These are phyloP conservation scores for Rhagoletis pomonella DNA, from an alignment of 1,140 invertebrate genomes.

Conservation along the genomic window DNA sequence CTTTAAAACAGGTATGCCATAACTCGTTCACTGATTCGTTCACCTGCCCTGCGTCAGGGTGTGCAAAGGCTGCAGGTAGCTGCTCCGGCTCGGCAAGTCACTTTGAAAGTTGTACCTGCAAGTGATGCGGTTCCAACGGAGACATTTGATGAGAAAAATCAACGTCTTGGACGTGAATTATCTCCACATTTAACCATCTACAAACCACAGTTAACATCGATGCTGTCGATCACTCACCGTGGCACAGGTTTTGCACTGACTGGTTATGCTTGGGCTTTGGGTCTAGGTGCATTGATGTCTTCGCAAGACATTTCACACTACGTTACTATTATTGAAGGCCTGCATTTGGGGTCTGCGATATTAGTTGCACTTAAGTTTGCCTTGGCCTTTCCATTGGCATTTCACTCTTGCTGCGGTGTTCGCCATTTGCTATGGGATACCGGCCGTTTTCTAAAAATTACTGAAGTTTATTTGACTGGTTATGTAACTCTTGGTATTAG, in stretches of 20 bases:
- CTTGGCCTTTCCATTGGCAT: conserved; percentile 80
- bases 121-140: conserved; percentile 72
- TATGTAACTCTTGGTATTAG: conserved; percentile 78
- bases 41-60: conserved; percentile 67
- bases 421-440: conserved; percentile 84
- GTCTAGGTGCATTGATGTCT: conserved; percentile 76
- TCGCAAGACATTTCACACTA: conserved; percentile 77
- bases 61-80: conserved; percentile 62
- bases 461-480: conserved; percentile 83
- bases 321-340: conserved; percentile 76
- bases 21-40: conserved; percentile 67
- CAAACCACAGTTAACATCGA: conserved; percentile 83
- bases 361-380: conserved; percentile 76
- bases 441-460: conserved; percentile 81
- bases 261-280: conserved; percentile 75
- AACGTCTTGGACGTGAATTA: conserved; percentile 82
- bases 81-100: conserved; percentile 64
- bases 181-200: conserved; percentile 94
- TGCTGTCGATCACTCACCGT: conserved; percentile 89
- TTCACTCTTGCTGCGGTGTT: conserved; percentile 83
- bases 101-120: conserved; percentile 72
- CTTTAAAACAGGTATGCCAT: conserved; percentile 65
- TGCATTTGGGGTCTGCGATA: conserved; percentile 76
- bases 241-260: conserved; percentile 81
- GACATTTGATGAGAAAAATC: conserved; percentile 81